phyloP scores from a whole-genome alignment of 2,113 vertebrate species.

The Balaeniceps rex region DNA sequence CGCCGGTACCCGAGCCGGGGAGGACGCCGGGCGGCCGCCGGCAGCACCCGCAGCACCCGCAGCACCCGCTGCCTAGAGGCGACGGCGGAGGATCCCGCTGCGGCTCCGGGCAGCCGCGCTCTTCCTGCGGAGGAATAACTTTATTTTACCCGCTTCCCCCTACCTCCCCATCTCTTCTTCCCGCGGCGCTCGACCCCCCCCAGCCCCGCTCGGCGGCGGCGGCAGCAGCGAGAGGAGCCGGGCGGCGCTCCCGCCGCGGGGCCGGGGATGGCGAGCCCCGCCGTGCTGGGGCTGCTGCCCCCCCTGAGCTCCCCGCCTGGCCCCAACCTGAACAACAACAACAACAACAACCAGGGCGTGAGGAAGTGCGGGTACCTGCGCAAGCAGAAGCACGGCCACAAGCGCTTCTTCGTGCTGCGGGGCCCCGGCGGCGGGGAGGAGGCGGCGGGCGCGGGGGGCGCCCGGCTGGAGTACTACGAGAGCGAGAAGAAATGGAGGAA shows the following conservation, averaged over 20 bases:
- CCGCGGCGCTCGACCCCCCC: neutral
- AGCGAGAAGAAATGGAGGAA: constrained; percentile 98
- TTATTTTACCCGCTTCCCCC: neutral
- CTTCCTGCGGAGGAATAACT: neutral
- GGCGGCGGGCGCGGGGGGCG: constrained; percentile 77
- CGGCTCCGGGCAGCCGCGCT: neutral
- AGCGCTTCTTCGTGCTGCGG: constrained; percentile 92
- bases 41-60: too few relatives aligned
- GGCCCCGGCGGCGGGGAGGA: constrained; percentile 68
- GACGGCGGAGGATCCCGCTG: neutral
- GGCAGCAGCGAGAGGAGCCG: neutral
- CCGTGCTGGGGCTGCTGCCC: constrained; percentile 25
- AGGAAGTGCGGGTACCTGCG: constrained; percentile 94
- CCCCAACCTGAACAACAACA: constrained; percentile 74
- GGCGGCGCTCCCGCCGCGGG: neutral
- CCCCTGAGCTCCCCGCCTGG: constrained; percentile 22
- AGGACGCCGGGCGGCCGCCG: neutral
- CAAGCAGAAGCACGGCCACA: constrained; percentile 97
- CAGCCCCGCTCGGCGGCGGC: neutral
- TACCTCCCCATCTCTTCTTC: neutral
- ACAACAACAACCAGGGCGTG: constrained; percentile 76
- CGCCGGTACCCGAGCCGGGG: neutral
- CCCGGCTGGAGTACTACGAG: constrained; percentile 96
- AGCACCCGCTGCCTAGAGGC: neutral
- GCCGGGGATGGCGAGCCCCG: constrained; percentile 53